These are phyloP conservation scores for Pristionchus pacificus DNA, from an alignment of 1,140 invertebrate species.

Conservation along the genomic window DNA sequence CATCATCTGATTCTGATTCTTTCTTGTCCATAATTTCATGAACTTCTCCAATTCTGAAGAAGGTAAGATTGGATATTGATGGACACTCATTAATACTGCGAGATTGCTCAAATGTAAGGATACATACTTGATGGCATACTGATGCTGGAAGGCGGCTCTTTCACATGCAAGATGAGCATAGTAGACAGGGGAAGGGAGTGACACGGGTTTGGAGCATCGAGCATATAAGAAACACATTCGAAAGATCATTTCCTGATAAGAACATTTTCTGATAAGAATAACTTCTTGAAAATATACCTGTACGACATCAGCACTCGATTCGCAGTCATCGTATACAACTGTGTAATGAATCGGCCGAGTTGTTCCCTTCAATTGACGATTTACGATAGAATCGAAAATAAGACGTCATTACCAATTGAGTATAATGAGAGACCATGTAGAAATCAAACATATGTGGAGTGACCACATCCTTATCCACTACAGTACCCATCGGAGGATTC, in stretches of 20 bases:
- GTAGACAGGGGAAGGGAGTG: background rate
- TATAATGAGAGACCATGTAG: background rate
- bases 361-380: background rate
- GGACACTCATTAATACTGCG: too few relatives aligned
- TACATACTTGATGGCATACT: too few relatives aligned
- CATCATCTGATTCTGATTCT: too few relatives aligned
- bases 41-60: too few relatives aligned
- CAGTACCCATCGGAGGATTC: background rate
- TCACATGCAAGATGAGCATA: background rate
- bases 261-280: background rate
- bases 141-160: too few relatives aligned
- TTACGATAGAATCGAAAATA: background rate
- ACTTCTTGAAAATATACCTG: background rate
- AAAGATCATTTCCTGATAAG: background rate
- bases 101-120: too few relatives aligned
- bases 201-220: background rate
- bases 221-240: background rate
- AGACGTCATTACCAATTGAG: background rate
- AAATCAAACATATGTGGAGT: background rate
- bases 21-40: too few relatives aligned
- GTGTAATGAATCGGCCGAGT: background rate
- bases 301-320: background rate
- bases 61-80: too few relatives aligned
- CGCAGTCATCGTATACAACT: background rate
- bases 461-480: background rate